phyloP scores from a whole-genome alignment of 2,797 vertebrate species.

The Bryconaethiops microstoma region DNA sequence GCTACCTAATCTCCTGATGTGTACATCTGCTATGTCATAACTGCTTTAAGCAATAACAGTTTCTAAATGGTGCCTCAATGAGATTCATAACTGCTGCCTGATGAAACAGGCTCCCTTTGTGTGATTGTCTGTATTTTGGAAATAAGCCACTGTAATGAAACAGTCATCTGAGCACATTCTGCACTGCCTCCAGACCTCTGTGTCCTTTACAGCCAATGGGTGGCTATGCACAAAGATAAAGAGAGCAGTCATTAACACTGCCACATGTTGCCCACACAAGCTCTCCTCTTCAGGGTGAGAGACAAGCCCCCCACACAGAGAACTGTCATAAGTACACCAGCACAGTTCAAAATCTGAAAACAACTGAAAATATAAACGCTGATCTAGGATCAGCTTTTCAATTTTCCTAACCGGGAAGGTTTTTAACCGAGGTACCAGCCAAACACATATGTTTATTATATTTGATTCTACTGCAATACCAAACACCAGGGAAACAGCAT shows the following conservation, averaged over 20 bases:
- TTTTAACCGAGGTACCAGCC: too few species aligned
- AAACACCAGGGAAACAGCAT: not conserved
- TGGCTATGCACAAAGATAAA: constrained; percentile 33
- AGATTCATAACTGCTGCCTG: constrained; percentile 1
- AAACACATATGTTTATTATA: not conserved
- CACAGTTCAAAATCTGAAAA: not conserved
- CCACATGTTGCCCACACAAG: constrained; percentile 44
- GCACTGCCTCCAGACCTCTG: constrained; percentile 53
- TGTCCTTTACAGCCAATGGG: constrained; percentile 43
- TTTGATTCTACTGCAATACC: not conserved
- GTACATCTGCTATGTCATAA: not conserved
- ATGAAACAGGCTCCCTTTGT: constrained; percentile 56
- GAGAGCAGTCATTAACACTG: constrained; percentile 47
- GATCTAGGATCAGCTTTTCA: not conserved
- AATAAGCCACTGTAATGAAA: constrained; percentile 41
- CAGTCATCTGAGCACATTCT: constrained; percentile 58
- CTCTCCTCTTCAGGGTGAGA: not conserved
- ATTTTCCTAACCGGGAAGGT: not conserved
- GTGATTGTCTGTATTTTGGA: constrained; percentile 12
- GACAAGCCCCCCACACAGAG: not conserved
- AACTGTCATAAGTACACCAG: not conserved
- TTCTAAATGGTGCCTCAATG: constrained; percentile 20
- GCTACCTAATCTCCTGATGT: not conserved
- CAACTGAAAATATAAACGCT: not conserved
- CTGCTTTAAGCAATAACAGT: constrained; percentile 24